Evolutionary conservation across 2,888 invertebrate genomes (phyloP), one percentile per base, ranked within the genome.

Genomic region (Philaethria dido): DNA sequence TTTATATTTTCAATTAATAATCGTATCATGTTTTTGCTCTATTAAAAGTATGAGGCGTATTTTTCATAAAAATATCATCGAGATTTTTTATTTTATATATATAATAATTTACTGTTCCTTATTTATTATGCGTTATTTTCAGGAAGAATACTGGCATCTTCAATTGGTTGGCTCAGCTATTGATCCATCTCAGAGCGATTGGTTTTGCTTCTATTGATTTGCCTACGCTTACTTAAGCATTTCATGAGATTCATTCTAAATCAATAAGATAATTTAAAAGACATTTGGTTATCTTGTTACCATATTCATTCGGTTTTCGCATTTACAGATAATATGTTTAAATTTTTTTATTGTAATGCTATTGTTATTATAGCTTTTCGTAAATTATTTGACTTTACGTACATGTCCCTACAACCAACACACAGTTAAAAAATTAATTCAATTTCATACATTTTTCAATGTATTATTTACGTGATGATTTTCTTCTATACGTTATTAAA

Each of bases 191-290:
- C 18, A 3, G 4, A 45, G 16, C 16, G 18, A 45, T 52, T 29
- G 25, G 16, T 29, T 60, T 45, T 45, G 25, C 33, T 45, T 18
- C 11, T 14, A 60, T 47, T 47, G 25, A 47, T 45, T 47, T 45
- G 29, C 18, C 33, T 47, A 47, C 60, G 29, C 29, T 60, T 25
- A 25, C 39, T 39, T 39, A 55, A 42, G 36, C 39, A 57, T 42
- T 42, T 39, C 16, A 42, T 25, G 22, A 42, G n/a, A 57, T 42
- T 57, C 22, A 42, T n/a, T 9, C 39, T 39, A 39, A 39, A 55
- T 55, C 18, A 39, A 36, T 39, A 18, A 39, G 6, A 8, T 36
- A 4, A 52, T 52, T 52, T 33, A 16, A 52, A 52, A 52, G 16
- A 16, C 13, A 52, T 16, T 33, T 52, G 5, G 11, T 5, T 33